Evolutionary conservation across 2,888 invertebrate species (phyloP).

Genomic region (Cryptus armator): DNA sequence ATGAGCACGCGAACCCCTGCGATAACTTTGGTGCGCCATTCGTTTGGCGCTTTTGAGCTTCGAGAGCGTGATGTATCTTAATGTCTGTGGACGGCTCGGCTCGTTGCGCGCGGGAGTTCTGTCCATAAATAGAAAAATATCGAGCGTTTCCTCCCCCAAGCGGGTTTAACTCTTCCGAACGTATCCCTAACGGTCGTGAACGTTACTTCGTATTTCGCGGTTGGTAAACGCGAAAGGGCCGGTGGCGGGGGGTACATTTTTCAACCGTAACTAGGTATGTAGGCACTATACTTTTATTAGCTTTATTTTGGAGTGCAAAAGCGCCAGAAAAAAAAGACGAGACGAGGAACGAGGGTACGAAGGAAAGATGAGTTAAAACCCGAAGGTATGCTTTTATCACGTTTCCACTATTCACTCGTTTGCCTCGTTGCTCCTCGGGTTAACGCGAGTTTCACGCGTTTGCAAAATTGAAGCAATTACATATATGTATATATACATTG

Average conservation of each 20-base stretch:
- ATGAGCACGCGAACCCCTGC: constrained; percentile 49
- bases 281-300: not conserved
- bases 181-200: constrained; percentile 11
- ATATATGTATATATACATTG: constrained; percentile 49
- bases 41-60: constrained; percentile 24
- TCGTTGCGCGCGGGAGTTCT: not conserved
- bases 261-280: not conserved
- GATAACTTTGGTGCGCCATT: not conserved
- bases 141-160: constrained; percentile 20
- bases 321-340: constrained; percentile 24
- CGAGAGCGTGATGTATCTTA: constrained; percentile 22
- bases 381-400: constrained; percentile 70
- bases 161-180: constrained; percentile 3
- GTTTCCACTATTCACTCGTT: constrained; percentile 71
- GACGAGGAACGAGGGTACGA: constrained; percentile 25
- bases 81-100: constrained; percentile 17
- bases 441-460: constrained; percentile 64
- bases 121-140: constrained; percentile 57
- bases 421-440: constrained; percentile 48
- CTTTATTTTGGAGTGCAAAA: constrained; percentile 11
- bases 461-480: constrained; percentile 68
- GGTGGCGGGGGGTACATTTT: not conserved
- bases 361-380: constrained; percentile 56
- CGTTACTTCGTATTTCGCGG: not conserved
- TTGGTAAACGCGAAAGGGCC: constrained; percentile 5